Base-by-base conservation (phyloP, 2,888 invertebrate species). In the Thymelicus sylvestris region DNA sequence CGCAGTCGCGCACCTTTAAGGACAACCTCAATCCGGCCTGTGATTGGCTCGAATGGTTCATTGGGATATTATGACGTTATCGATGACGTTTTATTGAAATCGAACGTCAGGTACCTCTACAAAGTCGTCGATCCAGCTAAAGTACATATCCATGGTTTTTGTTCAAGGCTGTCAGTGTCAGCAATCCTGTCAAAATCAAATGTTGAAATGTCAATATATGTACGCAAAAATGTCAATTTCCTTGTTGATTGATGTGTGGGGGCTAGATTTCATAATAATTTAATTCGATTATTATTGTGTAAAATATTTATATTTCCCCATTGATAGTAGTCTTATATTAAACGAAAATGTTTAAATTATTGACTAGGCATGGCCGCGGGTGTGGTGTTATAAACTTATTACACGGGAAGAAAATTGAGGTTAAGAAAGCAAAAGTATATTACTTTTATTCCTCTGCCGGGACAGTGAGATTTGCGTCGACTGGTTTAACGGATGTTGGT, bases 331-430 rank as follows among this genome's bases (percentile, higher is more conserved):
- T 5, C 12, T 5, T 24, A 12, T 4, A 12, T 12, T 24, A 59
- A 62, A 57, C 15, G 38, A 87, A 78, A 79, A 93, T 93, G 93
- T 93, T 93, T 72, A 93, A 93, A 79, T 80, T 93, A 78, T 80
- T 93, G 0, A 88, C 83, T 76, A 90, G 92, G 50, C 88, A 89
- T 76, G 87, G 90, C 55, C 87, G 90, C 64, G 86, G 90, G 50
- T 89, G 89, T 81, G 87, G 89, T 75, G 77, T 91, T 68, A 81
- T 88, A 72, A 91, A 90, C 77, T 79, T 90, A 72, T 86, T 90
- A 75, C 85, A 85, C 73, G 89, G 91, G 66, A 92, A 88, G 74
- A 91, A 89, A 72, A 84, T 91, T 85, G 93, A 93, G 93, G 93
- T 93, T 93, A 93, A 86, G 80, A 89, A 85, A 80, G 87, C 92